Percentiles rank a stretch among this genome's conserved stretches.
Conservation (phyloP, 2,113 vertebrate species). For the Hydropotes inermis region DNA sequence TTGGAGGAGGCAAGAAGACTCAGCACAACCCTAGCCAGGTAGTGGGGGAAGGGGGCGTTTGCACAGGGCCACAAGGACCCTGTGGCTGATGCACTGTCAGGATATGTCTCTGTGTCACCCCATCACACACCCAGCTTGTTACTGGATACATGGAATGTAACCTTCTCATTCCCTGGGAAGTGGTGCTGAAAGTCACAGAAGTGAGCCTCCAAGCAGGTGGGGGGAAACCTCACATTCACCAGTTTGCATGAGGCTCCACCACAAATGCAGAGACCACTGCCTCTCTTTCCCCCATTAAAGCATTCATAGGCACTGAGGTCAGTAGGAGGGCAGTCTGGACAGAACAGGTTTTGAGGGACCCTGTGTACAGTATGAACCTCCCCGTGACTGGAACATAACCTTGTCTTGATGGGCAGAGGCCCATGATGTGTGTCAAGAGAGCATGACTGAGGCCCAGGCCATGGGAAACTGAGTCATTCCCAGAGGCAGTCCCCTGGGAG, state of each 20-base stretch:
- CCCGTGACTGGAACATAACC: neutral
- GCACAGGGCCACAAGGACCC: neutral
- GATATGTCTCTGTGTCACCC: neutral
- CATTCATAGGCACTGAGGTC: neutral
- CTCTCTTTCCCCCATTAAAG: neutral
- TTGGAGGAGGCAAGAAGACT: neutral
- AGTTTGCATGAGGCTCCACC: neutral
- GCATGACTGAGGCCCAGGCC: neutral
- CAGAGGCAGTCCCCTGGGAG: neutral
- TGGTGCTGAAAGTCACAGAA: neutral
- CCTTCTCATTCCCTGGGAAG: neutral
- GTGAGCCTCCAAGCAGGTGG: neutral
- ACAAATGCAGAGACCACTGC: neutral
- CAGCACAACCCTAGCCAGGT: neutral
- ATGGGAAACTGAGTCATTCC: neutral
- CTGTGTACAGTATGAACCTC: neutral
- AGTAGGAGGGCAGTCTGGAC: neutral
- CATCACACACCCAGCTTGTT: neutral
- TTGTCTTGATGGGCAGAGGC: neutral
- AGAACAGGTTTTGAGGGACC: neutral
- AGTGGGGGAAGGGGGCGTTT: rapidly evolving
- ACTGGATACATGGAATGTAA: neutral
- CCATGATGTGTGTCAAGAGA: neutral
- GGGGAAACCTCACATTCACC: neutral
- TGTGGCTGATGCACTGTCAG: neutral